phyloP scores from a whole-genome alignment of 2,888 invertebrate species.

The Pristionchus mayeri region DNA sequence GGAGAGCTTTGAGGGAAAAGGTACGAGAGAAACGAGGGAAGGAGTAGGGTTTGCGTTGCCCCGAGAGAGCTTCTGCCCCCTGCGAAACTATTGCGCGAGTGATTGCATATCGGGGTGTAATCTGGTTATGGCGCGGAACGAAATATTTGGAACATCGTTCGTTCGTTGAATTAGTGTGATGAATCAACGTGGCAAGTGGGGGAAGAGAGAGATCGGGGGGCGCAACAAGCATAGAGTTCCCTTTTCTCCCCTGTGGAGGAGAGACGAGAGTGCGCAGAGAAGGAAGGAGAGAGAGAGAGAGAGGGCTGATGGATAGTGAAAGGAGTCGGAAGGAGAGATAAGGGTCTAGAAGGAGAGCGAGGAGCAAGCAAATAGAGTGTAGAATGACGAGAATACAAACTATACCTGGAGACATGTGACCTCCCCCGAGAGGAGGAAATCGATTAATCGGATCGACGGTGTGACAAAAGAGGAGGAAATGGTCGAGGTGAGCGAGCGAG shows the following conservation, averaged over 20 bases:
- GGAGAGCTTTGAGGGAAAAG: background rate
- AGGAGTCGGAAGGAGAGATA: background rate
- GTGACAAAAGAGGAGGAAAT: constrained; percentile 3
- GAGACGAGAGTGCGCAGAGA: background rate
- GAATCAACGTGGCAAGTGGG: background rate
- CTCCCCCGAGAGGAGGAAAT: background rate
- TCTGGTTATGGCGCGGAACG: background rate
- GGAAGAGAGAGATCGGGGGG: background rate
- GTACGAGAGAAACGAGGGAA: background rate
- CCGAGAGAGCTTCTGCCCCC: background rate
- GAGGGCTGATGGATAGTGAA: constrained; percentile 3
- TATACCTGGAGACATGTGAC: background rate
- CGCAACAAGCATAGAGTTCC: background rate
- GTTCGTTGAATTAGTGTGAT: background rate
- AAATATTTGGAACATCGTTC: too few relatives aligned
- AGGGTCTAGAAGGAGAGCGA: background rate
- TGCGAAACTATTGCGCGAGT: background rate
- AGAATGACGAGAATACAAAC: background rate
- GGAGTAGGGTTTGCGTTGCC: background rate
- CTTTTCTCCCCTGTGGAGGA: too few relatives aligned
- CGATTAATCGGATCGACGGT: background rate
- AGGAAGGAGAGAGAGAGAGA: background rate
- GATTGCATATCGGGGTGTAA: background rate
- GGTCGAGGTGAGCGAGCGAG: too few relatives aligned
- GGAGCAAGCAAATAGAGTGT: background rate